These are phyloP conservation scores for Nemopilema nomurai DNA, from an alignment of 30 jellyfish, hydroid and myxozoan genomes.

Conservation along the genomic window DNA sequence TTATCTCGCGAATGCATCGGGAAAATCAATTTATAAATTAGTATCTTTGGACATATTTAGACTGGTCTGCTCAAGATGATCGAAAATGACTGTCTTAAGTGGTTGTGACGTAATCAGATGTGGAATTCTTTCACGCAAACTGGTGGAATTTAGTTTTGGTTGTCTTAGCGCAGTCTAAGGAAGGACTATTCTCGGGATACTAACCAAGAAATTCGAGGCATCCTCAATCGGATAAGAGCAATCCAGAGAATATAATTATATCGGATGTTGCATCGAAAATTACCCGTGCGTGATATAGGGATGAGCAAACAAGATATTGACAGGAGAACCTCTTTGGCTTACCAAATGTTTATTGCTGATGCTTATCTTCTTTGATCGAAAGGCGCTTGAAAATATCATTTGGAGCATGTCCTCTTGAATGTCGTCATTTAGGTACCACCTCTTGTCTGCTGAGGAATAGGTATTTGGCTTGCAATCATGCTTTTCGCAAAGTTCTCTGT, in stretches of 20 bases:
- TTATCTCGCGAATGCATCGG: constrained; percentile 5
- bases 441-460: not conserved
- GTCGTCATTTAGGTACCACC: too few species aligned
- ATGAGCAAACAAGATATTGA: not conserved
- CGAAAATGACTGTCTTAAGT: not conserved
- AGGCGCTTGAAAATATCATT: too few species aligned
- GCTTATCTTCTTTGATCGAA: too few species aligned
- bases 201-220: too few species aligned
- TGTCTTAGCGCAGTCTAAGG: not conserved
- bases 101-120: not conserved
- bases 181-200: too few species aligned
- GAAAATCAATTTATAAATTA: not conserved
- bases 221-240: not conserved
- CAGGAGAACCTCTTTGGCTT: not conserved
- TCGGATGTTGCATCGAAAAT: not conserved
- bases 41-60: not conserved
- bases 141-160: not conserved
- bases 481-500: not conserved
- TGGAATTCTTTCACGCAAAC: not conserved
- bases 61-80: not conserved
- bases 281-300: too few species aligned
- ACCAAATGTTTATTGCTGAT: not conserved
- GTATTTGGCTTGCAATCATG: not conserved
- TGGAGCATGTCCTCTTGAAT: too few species aligned
- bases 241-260: not conserved